Percentiles rank a stretch among this genome's conserved stretches.
Conservation (phyloP, 2,888 invertebrate genomes). For the Lymantria monacha region DNA sequence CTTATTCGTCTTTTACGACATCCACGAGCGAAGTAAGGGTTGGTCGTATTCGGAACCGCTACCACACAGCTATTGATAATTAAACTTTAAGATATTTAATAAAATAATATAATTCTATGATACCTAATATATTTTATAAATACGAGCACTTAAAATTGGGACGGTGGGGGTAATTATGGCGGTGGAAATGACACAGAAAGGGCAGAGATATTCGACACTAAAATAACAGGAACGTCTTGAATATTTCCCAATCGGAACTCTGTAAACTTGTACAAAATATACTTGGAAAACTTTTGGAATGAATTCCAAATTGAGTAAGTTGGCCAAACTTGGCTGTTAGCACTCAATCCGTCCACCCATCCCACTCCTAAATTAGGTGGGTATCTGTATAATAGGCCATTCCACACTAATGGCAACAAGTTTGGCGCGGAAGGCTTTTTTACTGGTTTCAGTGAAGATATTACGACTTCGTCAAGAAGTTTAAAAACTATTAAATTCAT, state of each 20-base stretch:
- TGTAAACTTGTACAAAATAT: slow-evolving; percentile 3
- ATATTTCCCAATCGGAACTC: slow-evolving; percentile 1
- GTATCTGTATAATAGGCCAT: slow-evolving; percentile 35
- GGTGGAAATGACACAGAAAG: not conserved
- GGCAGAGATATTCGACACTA: not conserved
- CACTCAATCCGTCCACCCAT: slow-evolving; percentile 22
- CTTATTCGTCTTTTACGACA: no score
- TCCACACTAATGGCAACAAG: slow-evolving; percentile 30
- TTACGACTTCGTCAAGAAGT: not conserved
- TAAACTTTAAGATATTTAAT: no score
- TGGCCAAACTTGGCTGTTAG: slow-evolving; percentile 29
- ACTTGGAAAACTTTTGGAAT: slow-evolving; percentile 15
- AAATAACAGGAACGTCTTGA: not conserved
- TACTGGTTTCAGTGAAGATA: not conserved
- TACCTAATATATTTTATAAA: not conserved
- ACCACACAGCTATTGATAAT: no score
- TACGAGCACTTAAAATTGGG: not conserved
- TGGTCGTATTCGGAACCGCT: no score
- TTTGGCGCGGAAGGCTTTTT: slow-evolving; percentile 24
- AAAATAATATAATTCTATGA: not conserved
- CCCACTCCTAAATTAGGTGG: slow-evolving; percentile 19
- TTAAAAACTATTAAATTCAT: not conserved
- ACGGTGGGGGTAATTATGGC: not conserved
- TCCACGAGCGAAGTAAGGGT: no score
- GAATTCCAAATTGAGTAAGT: slow-evolving; percentile 19